Evolutionary conservation across 2,797 vertebrate species (phyloP).

Genomic region (Cygnus olor): DNA sequence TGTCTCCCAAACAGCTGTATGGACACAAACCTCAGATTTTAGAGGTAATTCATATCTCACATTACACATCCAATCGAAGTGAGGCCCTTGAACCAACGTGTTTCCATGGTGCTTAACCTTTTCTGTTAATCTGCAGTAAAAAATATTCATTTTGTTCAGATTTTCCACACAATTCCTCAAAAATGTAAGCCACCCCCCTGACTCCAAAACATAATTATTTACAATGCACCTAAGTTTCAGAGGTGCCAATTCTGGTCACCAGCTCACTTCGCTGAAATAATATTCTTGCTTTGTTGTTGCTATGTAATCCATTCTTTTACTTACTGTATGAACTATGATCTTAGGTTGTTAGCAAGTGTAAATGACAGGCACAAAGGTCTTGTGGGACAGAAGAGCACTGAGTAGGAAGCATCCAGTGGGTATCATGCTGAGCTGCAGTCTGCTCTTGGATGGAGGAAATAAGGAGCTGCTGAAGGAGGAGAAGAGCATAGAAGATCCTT

Average conservation of each 20-base stretch:
- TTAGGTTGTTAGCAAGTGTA: fast-evolving
- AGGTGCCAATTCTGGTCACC: neutral
- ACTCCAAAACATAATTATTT: neutral
- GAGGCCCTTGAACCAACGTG: neutral
- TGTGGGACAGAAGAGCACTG: neutral
- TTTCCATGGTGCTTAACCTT: neutral
- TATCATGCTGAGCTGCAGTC: neutral
- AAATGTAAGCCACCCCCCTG: neutral
- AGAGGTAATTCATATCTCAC: neutral
- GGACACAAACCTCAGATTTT: neutral
- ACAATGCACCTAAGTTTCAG: neutral
- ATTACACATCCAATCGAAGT: neutral
- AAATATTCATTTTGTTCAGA: neutral
- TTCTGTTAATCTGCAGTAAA: neutral
- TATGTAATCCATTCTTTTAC: neutral
- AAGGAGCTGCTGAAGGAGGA: neutral
- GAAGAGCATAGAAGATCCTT: neutral
- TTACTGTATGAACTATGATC: neutral
- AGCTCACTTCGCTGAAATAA: neutral
- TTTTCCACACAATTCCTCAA: neutral
- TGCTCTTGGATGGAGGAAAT: neutral
- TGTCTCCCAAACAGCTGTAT: neutral
- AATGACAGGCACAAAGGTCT: neutral
- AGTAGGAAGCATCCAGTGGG: neutral
- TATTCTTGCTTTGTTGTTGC: neutral